Evolutionary conservation across 2,888 invertebrate genomes (phyloP).

Genomic region (Beris chalybata): DNA sequence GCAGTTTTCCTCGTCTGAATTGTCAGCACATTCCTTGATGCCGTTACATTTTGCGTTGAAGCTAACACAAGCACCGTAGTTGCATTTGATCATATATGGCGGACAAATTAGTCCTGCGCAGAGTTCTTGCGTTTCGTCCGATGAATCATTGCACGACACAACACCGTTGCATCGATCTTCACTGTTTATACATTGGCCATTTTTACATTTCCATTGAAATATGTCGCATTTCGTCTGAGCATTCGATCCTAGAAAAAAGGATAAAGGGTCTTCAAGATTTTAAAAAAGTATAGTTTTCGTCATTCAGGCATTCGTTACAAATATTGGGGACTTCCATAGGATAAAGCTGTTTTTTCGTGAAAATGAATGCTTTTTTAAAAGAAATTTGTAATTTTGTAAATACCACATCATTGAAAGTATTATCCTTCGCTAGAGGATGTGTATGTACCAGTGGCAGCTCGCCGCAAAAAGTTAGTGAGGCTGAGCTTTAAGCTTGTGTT

Average conservation of each 20-base stretch:
- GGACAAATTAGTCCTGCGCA: slow-evolving; percentile 57
- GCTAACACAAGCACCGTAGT: slow-evolving; percentile 65
- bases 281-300: too few species aligned
- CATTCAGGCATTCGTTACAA: too few species aligned
- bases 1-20: slow-evolving; percentile 31
- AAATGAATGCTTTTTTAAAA: too few species aligned
- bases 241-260: neutral
- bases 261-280: too few species aligned
- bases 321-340: too few species aligned
- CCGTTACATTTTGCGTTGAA: slow-evolving; percentile 58
- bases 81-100: slow-evolving; percentile 61
- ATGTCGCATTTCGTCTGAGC: neutral
- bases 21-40: slow-evolving; percentile 33
- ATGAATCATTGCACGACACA: slow-evolving; percentile 29
- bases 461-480: too few species aligned
- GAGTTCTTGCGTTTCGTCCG: slow-evolving; percentile 41
- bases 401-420: too few species aligned
- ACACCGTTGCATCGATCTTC: slow-evolving; percentile 51
- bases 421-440: too few species aligned
- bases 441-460: too few species aligned
- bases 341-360: too few species aligned
- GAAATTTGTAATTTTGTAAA: too few species aligned
- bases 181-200: slow-evolving; percentile 35
- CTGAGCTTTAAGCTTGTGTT: too few species aligned
- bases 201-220: slow-evolving; percentile 20